Percentiles rank a stretch among this genome's conserved stretches.
Conservation (phyloP, 2,888 invertebrate species). For the Sepiola atlantica region DNA sequence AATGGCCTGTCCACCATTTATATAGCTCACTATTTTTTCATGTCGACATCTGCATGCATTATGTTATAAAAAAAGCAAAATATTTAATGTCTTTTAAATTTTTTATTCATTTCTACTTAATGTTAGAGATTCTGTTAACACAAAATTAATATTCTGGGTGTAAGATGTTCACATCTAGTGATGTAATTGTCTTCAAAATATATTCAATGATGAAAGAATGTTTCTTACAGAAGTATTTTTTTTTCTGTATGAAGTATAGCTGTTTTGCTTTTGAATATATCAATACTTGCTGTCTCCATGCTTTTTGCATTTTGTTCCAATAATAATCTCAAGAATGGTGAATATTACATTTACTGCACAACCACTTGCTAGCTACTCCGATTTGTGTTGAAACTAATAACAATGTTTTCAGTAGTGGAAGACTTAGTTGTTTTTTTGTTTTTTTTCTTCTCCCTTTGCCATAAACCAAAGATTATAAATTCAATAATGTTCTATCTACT, state of each 20-base stretch:
- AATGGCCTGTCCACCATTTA: slow-evolving; percentile 32
- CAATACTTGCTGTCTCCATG: neutral
- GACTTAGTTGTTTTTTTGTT: neutral
- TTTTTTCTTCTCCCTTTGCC: neutral
- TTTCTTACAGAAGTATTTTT: neutral
- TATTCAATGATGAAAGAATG: slow-evolving; percentile 32
- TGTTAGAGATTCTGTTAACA: neutral
- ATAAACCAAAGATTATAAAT: neutral
- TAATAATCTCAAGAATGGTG: neutral
- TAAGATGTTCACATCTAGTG: neutral
- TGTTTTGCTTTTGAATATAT: neutral
- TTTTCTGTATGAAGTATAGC: neutral
- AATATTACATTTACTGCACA: neutral
- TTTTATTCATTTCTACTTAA: neutral
- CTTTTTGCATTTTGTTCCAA: slow-evolving; percentile 14
- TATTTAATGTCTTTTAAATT: neutral
- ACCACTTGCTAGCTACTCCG: neutral
- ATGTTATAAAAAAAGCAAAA: neutral
- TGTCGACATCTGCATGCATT: slow-evolving; percentile 32
- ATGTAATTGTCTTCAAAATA: neutral
- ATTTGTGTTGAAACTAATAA: neutral
- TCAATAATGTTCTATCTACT: neutral
- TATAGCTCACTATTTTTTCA: slow-evolving; percentile 14
- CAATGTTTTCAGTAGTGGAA: neutral
- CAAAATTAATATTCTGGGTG: neutral